Base-by-base conservation (phyloP, 2,797 vertebrate genomes). In the Micrastur ruficollis region DNA sequence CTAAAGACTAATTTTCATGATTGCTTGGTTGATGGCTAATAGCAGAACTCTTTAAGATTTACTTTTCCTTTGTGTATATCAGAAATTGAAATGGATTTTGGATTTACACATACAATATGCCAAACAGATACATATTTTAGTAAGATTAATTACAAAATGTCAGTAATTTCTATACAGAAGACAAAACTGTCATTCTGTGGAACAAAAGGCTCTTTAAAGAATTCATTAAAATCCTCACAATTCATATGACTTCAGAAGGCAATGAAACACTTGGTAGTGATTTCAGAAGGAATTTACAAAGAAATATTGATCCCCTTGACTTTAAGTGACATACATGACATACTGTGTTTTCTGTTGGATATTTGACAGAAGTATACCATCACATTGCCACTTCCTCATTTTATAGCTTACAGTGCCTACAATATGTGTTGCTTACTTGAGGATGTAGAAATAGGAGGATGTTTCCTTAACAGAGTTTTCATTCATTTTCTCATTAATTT, bases 221-320 rank as follows among this genome's bases (percentile, higher is more conserved):
- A 58, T 44, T 84, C 59, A n/a, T 32, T 92, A 55, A 94, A 91
- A 92, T 80, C 52, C 3, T 65, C 75, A 75, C 21, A 84, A 61
- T 78, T 93, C 32, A 38, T 42, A 34, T 12, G 1, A 66, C 20
- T 92, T 94, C 62, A 89, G 87, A 93, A 96, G 79, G 46, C 78
- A 94, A n/a, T 38, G 46, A 85, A 95, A 91, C 29, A 83, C 44
- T 93, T 86, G 34, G 13, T 90, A 75, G 65, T 84, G 75, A 88
- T 89, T 91, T 94, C 46, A 95, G 76, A 89, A 59, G 56, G 31
- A 73, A 83, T 73, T 76, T 87, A 81, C 52, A 44, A 56, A 72
- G 65, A 74, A 87, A 92, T 96, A 94, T 74, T 94, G 83, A 91
- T 95, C 23, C 25, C 8, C 46, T 78, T 94, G n/a, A 82, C 40